Conservation (phyloP, 1,140 invertebrate species). For the Sitophilus oryzae region DNA sequence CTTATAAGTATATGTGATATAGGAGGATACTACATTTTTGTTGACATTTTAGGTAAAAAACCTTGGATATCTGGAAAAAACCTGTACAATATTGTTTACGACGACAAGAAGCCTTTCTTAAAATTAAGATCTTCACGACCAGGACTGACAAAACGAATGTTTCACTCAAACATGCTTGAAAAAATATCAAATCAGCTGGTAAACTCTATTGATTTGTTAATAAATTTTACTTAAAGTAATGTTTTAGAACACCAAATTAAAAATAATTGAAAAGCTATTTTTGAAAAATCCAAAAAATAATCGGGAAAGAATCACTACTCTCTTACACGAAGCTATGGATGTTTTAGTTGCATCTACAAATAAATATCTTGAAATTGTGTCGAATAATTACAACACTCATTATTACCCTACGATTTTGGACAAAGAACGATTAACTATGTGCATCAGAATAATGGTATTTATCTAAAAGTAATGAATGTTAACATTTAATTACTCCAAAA, state of each 20-base stretch:
- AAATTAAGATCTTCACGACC: constrained; percentile 70
- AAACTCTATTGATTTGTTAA: no score
- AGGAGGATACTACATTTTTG: no score
- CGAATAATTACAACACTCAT: constrained; percentile 14
- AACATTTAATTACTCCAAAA: no score
- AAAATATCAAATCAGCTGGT: constrained; percentile 72
- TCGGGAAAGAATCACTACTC: constrained; percentile 19
- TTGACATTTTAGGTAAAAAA: constrained; percentile 3
- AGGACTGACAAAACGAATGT: constrained; percentile 73
- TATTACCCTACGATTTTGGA: constrained; percentile 31
- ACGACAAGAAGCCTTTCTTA: constrained; percentile 76
- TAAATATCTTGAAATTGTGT: constrained; percentile 36
- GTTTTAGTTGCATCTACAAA: constrained; percentile 21
- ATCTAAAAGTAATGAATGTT: no score
- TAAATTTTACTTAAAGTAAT: constrained; percentile 3
- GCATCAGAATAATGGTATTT: constrained; percentile 32
- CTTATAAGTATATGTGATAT: no score
- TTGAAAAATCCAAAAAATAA: constrained; percentile 18
- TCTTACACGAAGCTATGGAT: constrained; percentile 26
- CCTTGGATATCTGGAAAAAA: constrained; percentile 29
- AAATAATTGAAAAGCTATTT: constrained; percentile 31
- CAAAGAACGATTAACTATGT: constrained; percentile 27
- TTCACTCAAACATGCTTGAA: constrained; percentile 75
- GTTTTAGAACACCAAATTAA: constrained; percentile 30
- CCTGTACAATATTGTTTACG: constrained; percentile 73